Evolutionary conservation across 2,113 vertebrate species (phyloP), one percentile per base, ranked within the genome.

Genomic region (Lepus timidus): DNA sequence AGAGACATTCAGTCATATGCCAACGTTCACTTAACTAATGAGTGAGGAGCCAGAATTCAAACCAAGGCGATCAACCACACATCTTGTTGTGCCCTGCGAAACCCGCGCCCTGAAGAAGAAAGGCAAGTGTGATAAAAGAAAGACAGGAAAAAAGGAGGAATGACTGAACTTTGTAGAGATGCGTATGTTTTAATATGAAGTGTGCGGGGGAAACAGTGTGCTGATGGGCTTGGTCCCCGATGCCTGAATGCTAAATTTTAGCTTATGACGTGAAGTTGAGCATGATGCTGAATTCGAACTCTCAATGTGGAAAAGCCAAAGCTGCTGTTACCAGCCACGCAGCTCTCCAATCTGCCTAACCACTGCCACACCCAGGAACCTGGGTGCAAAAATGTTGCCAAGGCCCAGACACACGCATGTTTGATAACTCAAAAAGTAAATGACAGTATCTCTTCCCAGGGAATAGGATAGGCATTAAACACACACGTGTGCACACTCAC

Each of bases 251-350:
- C 39, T 79, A 86, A 52, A 10, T 52, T 74, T 74, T 44, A 52
- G 3, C 11, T n/a, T 39, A 49, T 9, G 31, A 27, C 14, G 29
- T 19, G 16, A 75, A 82, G 10, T 29, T 52, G n/a, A 82, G 6
- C 3, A 44, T 12, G 17, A 73, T 6, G 3, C 12, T 85, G 52
- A 80, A 52, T 27, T 14, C 62, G 36, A 88, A 44, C 12, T 51
- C 19, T 31, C 75, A 85, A 31, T 31, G 25, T 39, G 13, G 39
- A 51, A 22, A 62, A 6, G 19, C 5, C 85, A 20, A 58, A 68
- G 61, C 20, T 25, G 61, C 4, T n/a, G 14, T 33, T 3, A 23
- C 0, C 9, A 33, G 19, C 13, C 11, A 13, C 8, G 0, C 39
- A 36, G n/a, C 12, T 81, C 33, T 55, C 16, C 27, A 65, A 61